Evolutionary conservation across 1,140 invertebrate genomes (phyloP), one percentile per base, ranked within the genome.

Genomic region (Drosophila sulfurigaster): DNA sequence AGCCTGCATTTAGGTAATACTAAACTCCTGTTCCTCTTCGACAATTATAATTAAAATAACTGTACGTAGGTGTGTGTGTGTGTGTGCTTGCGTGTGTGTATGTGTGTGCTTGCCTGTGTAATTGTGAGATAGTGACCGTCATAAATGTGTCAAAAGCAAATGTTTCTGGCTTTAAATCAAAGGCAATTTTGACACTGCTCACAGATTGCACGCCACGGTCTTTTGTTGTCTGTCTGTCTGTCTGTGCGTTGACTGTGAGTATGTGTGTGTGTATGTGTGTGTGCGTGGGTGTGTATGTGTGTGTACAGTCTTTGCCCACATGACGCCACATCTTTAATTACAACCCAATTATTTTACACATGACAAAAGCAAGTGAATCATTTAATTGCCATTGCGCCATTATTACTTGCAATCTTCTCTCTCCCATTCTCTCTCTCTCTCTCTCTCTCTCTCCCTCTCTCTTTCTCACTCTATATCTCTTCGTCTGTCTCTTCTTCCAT

Each of bases 91-190:
- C 0, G 7, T 38, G 35, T 11, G 35, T 0, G 35, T 38, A 3
- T 38, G 35, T 8, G 10, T 38, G 35, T 38, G 41, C 13, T 3
- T 13, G n/a, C 0, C 2, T 43, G 41, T 43, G 41, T 13, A 5
- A 13, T n/a, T 43, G 3, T 43, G 11, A 43, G 41, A 43, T 43
- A 43, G 11, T 43, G 41, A 4, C 41, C 41, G 63, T 45, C 38
- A 66, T 66, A 66, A 66, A 66, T 52, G 25, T 56, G 63, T 66
- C 63, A 66, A 51, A 49, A 54, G 43, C 64, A 57, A 64, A 52
- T 64, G 64, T 35, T 56, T 20, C 16, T n/a, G 10, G 51, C 52
- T 15, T 67, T 67, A 67, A 67, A 67, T 57, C 51, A 67, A 57
- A 46, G 35, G 38, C 52, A 6, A 25, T 52, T 64, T 43, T 64